Evolutionary conservation across 2,888 invertebrate species (phyloP).

Genomic region (Sepioteuthis lessoniana): DNA sequence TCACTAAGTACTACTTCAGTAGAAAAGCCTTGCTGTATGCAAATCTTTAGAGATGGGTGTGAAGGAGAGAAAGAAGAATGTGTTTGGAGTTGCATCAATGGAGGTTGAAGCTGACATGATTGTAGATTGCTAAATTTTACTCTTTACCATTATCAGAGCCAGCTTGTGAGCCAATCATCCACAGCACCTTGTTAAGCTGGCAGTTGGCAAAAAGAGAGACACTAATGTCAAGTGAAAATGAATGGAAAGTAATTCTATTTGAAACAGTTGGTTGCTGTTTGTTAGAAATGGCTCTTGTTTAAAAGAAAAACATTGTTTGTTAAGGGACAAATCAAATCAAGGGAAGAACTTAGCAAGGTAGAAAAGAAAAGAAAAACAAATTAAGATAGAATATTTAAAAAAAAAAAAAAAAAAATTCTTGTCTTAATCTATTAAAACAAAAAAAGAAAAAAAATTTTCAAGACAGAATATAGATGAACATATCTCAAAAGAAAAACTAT

Average conservation of each 20-base stretch:
- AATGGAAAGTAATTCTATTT: neutral
- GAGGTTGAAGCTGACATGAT: neutral
- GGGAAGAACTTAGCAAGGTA: neutral
- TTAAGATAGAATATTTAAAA: neutral
- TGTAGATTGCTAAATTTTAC: neutral
- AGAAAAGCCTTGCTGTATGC: neutral
- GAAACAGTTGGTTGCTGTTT: neutral
- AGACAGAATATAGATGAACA: neutral
- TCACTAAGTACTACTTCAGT: neutral
- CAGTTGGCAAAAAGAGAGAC: neutral
- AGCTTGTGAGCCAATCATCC: neutral
- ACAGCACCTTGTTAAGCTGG: neutral
- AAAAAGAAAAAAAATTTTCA: neutral
- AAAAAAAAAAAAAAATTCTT: neutral
- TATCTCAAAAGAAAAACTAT: neutral
- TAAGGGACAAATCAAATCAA: neutral
- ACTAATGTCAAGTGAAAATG: neutral
- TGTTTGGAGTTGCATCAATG: neutral
- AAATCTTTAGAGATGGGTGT: neutral
- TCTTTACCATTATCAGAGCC: neutral
- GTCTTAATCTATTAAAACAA: neutral
- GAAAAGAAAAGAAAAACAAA: neutral
- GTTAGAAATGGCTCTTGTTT: neutral
- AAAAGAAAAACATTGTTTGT: neutral
- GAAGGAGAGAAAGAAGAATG: neutral